Percentiles rank a stretch among this genome's conserved stretches.
Conservation (phyloP, 1,140 invertebrate genomes). For the Diachasma alloeum region DNA sequence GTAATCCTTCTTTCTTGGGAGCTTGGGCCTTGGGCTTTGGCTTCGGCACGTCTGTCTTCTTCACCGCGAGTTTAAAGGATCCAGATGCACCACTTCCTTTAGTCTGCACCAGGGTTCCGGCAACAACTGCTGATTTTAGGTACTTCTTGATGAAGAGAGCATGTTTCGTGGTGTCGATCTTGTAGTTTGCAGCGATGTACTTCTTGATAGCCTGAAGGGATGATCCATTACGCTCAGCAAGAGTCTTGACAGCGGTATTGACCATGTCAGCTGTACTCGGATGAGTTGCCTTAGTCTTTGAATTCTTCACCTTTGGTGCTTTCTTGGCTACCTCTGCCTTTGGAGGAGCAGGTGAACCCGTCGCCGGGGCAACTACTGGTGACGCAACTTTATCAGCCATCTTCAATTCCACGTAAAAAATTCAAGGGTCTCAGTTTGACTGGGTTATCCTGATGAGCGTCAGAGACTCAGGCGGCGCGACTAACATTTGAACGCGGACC, state of each 20-base stretch:
- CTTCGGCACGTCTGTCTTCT: not conserved
- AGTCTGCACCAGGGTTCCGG: slow-evolving; percentile 67
- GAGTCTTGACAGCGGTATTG: slow-evolving; percentile 66
- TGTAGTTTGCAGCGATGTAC: slow-evolving; percentile 69
- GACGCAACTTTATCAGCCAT: slow-evolving; percentile 1
- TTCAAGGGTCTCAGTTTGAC: not conserved
- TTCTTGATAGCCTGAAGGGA: slow-evolving; percentile 73
- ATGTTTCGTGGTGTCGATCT: slow-evolving; percentile 67
- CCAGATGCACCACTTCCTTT: slow-evolving; percentile 47
- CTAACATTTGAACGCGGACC: not conserved
- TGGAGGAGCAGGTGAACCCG: not conserved
- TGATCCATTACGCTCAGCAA: slow-evolving; percentile 70
- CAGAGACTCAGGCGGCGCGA: not conserved
- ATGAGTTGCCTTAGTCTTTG: slow-evolving; percentile 59
- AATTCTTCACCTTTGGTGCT: slow-evolving; percentile 13
- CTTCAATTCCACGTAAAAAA: not conserved
- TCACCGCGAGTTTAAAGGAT: slow-evolving; percentile 1
- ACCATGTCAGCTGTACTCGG: slow-evolving; percentile 68
- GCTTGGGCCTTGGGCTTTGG: not conserved
- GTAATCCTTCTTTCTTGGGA: not conserved
- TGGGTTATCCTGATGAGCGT: not conserved
- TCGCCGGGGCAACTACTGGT: not conserved
- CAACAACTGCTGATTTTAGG: slow-evolving; percentile 67
- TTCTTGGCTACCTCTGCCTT: slow-evolving; percentile 4
- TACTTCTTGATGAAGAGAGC: slow-evolving; percentile 71